These are phyloP conservation scores for Parauchenoglanis ngamensis DNA, from an alignment of 2,797 vertebrate genomes.

Conservation along the genomic window DNA sequence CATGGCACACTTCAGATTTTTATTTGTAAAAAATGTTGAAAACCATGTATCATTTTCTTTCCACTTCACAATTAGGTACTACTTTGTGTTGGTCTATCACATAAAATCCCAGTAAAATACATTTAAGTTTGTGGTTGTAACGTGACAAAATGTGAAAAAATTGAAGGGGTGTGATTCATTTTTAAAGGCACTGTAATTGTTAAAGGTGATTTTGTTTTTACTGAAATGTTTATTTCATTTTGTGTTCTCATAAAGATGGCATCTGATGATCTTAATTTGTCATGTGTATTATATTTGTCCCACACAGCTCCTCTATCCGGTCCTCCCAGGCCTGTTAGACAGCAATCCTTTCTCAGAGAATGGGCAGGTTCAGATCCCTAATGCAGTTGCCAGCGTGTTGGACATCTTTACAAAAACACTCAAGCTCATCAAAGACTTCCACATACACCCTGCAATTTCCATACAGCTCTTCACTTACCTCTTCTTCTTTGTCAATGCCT, in stretches of 20 bases:
- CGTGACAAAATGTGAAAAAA: no score
- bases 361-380: constrained; percentile 56
- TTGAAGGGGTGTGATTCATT: no score
- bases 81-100: no score
- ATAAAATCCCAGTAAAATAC: no score
- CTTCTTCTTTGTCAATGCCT: constrained; percentile 82
- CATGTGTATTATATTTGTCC: background rate
- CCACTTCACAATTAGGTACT: no score
- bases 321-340: constrained; percentile 75
- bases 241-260: background rate
- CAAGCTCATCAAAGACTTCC: constrained; percentile 67
- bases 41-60: no score
- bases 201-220: background rate
- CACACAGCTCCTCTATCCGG: constrained; percentile 72
- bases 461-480: constrained; percentile 78
- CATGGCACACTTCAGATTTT: no score
- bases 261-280: background rate
- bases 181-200: no score
- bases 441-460: constrained; percentile 74
- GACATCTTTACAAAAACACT: constrained; percentile 67
- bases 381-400: constrained; percentile 68
- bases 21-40: no score
- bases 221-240: background rate
- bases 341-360: constrained; percentile 72
- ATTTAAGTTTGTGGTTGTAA: no score